A percentile compares a stretch with the other conserved stretches of the same genome.
Conservation (phyloP, 1,140 invertebrate species). For the Adelges cooleyi region DNA sequence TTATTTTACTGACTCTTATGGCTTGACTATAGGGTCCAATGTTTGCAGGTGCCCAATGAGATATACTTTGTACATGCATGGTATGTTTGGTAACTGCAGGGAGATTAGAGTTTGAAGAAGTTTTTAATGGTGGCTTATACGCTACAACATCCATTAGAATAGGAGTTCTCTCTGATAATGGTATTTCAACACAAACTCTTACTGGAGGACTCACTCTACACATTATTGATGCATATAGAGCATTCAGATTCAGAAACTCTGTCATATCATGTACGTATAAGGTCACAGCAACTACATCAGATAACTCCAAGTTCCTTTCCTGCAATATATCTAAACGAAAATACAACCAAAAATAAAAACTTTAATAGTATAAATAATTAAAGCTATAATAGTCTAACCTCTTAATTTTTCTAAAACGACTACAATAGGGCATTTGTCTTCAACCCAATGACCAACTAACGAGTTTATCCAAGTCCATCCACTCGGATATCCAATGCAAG, state of each 20-base stretch:
- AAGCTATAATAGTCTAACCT: conserved; percentile 46
- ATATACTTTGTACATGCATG: conserved; percentile 89
- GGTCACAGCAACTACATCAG: conserved; percentile 62
- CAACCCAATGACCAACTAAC: conserved; percentile 47
- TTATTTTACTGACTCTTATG: conserved; percentile 48
- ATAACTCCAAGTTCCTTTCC: conserved; percentile 8
- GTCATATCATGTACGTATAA: conserved; percentile 73
- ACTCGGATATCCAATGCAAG: conserved; percentile 32
- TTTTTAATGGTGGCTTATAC: conserved; percentile 39
- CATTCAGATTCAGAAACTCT: conserved; percentile 63
- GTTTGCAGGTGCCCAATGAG: conserved; percentile 91
- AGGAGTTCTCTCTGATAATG: conserved; percentile 55
- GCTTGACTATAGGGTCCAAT: conserved; percentile 93
- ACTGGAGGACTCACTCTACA: conserved; percentile 72
- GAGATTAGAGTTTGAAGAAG: conserved; percentile 29
- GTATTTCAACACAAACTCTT: conserved; percentile 74
- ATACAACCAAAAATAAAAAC: background rate
- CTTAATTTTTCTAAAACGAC: conserved; percentile 59
- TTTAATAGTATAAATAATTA: too few species aligned
- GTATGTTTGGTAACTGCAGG: conserved; percentile 46
- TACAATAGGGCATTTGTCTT: conserved; percentile 47
- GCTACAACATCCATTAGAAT: conserved; percentile 67
- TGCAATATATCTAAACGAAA: conserved; percentile 16
- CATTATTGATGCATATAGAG: conserved; percentile 61
- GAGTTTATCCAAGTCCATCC: conserved; percentile 75